These are phyloP conservation scores for Meteorus cinctellus DNA, from an alignment of 2,888 invertebrate species.

Conservation along the genomic window DNA sequence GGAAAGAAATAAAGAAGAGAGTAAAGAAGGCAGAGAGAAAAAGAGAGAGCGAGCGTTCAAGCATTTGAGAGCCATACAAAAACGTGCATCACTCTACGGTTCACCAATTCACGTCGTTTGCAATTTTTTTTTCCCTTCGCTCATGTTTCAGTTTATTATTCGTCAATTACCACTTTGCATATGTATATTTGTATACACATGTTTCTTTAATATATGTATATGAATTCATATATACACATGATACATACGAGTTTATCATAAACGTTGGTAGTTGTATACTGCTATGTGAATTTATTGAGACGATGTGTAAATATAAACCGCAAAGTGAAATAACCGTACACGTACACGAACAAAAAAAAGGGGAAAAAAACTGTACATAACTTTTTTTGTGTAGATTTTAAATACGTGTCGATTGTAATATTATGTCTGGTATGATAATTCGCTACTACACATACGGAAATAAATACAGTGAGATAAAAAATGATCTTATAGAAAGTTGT, in stretches of 20 bases:
- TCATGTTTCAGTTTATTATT: slow-evolving; percentile 33
- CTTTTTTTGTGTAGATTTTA: no score
- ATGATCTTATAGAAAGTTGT: no score
- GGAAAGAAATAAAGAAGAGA: slow-evolving; percentile 11
- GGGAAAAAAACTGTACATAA: no score
- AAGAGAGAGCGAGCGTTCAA: slow-evolving; percentile 18
- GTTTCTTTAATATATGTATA: slow-evolving; percentile 5
- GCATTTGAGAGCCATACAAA: slow-evolving; percentile 35
- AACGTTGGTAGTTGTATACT: not conserved
- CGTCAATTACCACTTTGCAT: slow-evolving; percentile 30
- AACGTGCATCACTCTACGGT: slow-evolving; percentile 31
- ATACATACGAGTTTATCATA: not conserved
- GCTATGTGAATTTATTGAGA: not conserved
- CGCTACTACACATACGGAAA: no score
- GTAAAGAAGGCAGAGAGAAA: slow-evolving; percentile 8
- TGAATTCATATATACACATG: not conserved
- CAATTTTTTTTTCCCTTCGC: slow-evolving; percentile 14
- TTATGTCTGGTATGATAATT: no score
- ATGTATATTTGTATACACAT: slow-evolving; percentile 13
- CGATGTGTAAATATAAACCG: slow-evolving; percentile 19
- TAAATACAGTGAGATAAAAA: no score
- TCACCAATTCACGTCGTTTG: slow-evolving; percentile 30
- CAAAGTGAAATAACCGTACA: not conserved
- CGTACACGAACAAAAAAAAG: not conserved
- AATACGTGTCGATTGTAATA: no score